Percentiles rank a stretch among this genome's conserved stretches.
Evolutionary conservation across 2,113 vertebrate genomes (phyloP).

Genomic region (Aleadryas rufinucha): DNA sequence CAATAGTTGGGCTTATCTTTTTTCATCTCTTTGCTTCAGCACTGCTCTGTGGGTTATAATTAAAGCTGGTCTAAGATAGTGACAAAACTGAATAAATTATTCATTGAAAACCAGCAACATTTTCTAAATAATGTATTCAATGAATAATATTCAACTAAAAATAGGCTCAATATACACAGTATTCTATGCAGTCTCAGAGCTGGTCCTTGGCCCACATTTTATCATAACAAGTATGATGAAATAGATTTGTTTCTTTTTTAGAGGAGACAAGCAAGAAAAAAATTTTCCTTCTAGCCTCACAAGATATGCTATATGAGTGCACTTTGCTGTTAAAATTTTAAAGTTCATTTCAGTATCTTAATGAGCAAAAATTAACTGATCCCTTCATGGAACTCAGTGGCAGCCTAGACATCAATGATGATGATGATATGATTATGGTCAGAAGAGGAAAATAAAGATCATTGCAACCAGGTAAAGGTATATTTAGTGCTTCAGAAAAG

Average conservation of each 20-base stretch:
- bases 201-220: not conserved
- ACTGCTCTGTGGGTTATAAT: not conserved
- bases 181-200: not conserved
- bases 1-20: not conserved
- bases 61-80: conserved; percentile 13
- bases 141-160: not conserved
- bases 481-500: not conserved
- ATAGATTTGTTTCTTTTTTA: not conserved
- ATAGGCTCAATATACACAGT: not conserved
- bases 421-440: not conserved
- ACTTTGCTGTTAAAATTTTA: not conserved
- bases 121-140: conserved; percentile 32
- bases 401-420: not conserved
- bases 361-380: not conserved
- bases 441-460: not conserved
- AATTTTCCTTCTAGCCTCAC: not conserved
- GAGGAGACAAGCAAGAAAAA: not conserved
- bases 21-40: not conserved
- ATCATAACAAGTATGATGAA: not conserved
- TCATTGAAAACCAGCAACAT: not conserved
- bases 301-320: not conserved
- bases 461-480: not conserved
- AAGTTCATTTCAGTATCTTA: not conserved
- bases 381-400: not conserved
- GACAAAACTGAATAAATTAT: conserved; percentile 42